Evolutionary conservation across 2,888 invertebrate genomes (phyloP).

Genomic region (Acrocyrtus sp.): DNA sequence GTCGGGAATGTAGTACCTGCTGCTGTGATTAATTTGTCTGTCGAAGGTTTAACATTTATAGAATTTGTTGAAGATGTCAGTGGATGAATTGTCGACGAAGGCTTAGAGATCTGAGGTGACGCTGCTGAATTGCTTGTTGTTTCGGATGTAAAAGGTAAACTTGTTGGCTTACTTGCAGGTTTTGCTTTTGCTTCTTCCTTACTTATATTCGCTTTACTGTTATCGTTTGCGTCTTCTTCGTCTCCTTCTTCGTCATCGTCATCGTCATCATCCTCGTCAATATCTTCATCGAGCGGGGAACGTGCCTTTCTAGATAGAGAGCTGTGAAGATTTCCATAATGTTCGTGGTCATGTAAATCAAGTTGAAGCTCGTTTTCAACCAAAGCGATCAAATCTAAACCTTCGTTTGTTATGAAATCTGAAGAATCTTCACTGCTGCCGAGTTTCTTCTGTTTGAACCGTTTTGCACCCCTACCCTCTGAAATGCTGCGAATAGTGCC

Average conservation of each 20-base stretch:
- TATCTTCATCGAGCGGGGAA: slow-evolving; percentile 27
- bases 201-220: not conserved
- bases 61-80: too few relatives aligned
- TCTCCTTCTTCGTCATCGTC: slow-evolving; percentile 26
- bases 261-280: slow-evolving; percentile 29
- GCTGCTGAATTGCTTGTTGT: not conserved
- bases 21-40: too few relatives aligned
- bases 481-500: not conserved
- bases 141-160: not conserved
- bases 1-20: too few relatives aligned
- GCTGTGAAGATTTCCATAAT: too few relatives aligned
- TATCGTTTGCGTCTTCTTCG: slow-evolving; percentile 17
- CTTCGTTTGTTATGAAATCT: not conserved
- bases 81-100: not conserved
- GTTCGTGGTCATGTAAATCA: not conserved
- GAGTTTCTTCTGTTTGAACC: not conserved
- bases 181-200: too few relatives aligned
- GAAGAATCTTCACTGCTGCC: not conserved
- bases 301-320: slow-evolving; percentile 6
- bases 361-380: not conserved
- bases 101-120: not conserved
- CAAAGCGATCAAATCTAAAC: slow-evolving; percentile 1
- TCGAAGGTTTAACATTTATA: too few relatives aligned
- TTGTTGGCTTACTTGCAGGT: not conserved
- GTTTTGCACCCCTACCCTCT: not conserved